phyloP scores from a whole-genome alignment of 2,888 invertebrate species.

The Pycnomerus fuliginosus region DNA sequence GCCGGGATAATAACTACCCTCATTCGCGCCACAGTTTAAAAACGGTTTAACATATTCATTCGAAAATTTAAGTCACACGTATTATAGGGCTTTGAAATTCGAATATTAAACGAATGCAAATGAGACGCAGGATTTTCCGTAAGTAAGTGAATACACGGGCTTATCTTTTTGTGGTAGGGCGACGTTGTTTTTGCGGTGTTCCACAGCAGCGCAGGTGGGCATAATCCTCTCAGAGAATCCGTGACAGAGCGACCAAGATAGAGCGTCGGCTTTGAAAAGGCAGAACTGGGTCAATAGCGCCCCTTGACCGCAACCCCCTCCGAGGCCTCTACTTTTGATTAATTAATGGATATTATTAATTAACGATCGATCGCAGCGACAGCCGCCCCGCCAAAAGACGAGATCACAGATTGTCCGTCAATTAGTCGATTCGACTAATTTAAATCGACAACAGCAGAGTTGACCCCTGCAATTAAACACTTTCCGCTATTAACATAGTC shows the following conservation, averaged over 20 bases:
- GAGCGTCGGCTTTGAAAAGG: constrained; percentile 2
- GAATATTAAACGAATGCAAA: too few relatives aligned
- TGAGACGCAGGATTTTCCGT: too few relatives aligned
- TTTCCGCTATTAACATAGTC: constrained; percentile 20
- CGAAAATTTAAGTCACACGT: too few relatives aligned
- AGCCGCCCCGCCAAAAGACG: constrained; percentile 10
- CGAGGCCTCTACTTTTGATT: constrained; percentile 12
- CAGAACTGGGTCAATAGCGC: constrained; percentile 8
- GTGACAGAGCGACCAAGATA: constrained; percentile 3
- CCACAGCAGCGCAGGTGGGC: too few relatives aligned
- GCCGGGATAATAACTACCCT: too few relatives aligned
- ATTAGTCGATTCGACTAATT: constrained; percentile 3
- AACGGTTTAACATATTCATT: too few relatives aligned
- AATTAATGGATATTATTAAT: constrained; percentile 18
- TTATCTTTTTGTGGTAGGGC: too few relatives aligned
- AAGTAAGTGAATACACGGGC: too few relatives aligned
- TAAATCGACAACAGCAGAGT: constrained; percentile 1
- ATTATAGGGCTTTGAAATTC: too few relatives aligned
- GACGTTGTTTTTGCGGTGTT: too few relatives aligned
- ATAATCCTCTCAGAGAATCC: too few relatives aligned
- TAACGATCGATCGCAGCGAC: constrained; percentile 11
- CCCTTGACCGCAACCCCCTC: constrained; percentile 14
- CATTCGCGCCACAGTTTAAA: too few relatives aligned
- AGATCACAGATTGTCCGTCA: constrained; percentile 13
- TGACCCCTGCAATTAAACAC: constrained; percentile 20